Percentiles rank a stretch among this genome's conserved stretches.
Conservation (phyloP, 1,140 invertebrate species). For the Drosophila truncata region DNA sequence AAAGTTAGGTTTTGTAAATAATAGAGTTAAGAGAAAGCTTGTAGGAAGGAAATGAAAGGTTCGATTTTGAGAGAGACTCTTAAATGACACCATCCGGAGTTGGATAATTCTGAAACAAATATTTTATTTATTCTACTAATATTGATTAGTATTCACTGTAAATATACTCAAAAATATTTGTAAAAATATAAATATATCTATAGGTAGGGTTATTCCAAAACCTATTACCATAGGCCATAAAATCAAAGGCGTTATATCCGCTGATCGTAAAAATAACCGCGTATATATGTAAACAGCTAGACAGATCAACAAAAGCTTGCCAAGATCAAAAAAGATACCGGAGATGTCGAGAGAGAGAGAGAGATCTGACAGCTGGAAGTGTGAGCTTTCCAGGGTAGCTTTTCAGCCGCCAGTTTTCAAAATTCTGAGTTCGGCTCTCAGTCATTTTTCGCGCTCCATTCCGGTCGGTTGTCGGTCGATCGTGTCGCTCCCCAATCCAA, state of each 20-base stretch:
- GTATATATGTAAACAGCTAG: conserved; percentile 52
- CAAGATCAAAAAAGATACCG: conserved; percentile 13
- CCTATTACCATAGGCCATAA: conserved; percentile 41
- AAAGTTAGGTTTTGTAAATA: neutral
- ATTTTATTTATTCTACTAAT: neutral
- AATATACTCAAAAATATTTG: neutral
- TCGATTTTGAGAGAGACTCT: neutral
- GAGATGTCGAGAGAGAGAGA: neutral
- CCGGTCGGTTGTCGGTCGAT: conserved; percentile 27
- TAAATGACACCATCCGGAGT: neutral
- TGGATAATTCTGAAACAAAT: neutral
- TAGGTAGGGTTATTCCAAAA: conserved; percentile 21
- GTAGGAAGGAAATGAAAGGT: conserved; percentile 9
- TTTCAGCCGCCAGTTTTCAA: conserved; percentile 15
- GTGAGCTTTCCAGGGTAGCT: conserved; percentile 14
- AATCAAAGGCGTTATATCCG: conserved; percentile 46
- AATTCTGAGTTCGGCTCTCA: conserved; percentile 46
- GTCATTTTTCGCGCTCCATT: conserved; percentile 49
- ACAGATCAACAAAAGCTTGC: conserved; percentile 13
- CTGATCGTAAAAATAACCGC: conserved; percentile 49
- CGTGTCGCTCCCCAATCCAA: conserved; percentile 5
- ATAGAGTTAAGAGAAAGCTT: neutral
- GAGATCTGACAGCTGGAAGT: conserved; percentile 2
- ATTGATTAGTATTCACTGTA: neutral
- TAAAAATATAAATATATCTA: neutral